phyloP scores from a whole-genome alignment of 2,797 vertebrate genomes.

The Falco cherrug region DNA sequence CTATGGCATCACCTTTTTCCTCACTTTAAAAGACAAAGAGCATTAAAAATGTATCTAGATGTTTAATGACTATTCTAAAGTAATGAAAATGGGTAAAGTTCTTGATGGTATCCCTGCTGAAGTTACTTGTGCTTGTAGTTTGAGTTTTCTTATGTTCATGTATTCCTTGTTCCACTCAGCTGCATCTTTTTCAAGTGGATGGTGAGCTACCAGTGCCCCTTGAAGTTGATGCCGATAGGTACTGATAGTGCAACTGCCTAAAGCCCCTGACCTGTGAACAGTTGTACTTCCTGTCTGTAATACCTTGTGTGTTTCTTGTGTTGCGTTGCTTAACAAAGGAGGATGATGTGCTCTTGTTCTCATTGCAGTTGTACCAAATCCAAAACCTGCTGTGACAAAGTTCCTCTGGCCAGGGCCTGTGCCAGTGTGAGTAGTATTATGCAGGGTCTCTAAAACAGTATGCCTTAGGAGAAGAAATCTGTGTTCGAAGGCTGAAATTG shows the following conservation, averaged over 20 bases:
- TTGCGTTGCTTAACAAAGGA: not conserved
- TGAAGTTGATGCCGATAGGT: accelerated
- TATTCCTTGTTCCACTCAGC: not conserved
- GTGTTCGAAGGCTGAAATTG: not conserved
- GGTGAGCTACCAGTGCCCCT: not conserved
- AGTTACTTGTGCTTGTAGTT: not conserved
- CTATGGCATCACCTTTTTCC: not conserved
- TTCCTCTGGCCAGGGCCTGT: not conserved
- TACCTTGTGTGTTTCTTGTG: not conserved
- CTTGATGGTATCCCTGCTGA: not conserved
- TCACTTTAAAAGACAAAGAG: not conserved
- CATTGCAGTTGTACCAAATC: too few species aligned
- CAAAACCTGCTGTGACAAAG: not conserved
- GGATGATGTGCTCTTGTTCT: not conserved
- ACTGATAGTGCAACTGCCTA: accelerated
- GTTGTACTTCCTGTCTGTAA: not conserved
- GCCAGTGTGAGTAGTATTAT: too few species aligned
- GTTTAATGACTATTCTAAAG: not conserved
- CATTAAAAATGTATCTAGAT: not conserved
- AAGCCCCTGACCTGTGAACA: too few species aligned
- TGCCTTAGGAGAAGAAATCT: not conserved
- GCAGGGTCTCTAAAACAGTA: not conserved
- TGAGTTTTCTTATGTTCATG: not conserved
- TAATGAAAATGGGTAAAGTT: not conserved
- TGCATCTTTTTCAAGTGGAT: not conserved